Base-by-base conservation (phyloP, 2,113 vertebrate genomes). In the Nycticryphes semicollaris region DNA sequence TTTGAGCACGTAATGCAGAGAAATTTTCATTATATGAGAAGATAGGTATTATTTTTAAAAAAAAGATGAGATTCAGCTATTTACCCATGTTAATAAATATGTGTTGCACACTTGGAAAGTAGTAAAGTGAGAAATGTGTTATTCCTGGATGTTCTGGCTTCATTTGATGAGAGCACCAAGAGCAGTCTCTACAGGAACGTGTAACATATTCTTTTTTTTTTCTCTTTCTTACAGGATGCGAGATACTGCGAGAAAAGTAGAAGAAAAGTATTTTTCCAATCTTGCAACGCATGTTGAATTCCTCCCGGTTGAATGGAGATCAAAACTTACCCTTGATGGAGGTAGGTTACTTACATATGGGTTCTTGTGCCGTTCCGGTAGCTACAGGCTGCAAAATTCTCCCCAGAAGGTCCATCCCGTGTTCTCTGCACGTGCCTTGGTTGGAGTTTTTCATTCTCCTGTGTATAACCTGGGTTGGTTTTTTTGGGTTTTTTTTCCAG, bases 251-350 rank as follows among this genome's bases (percentile, higher is more conserved):
- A 98, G 99, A 69, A 99, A 99, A 97, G 98, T 99, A 98, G 99
- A 99, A 97, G 99, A 99, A 93, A 99, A 98, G 47, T 99, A 99
- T 98, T 99, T 99, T 98, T 97, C 98, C 25, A 98, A 99, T 63
- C 98, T 99, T 93, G 98, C 98, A 37, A 98, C 99, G 0, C 99
- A 99, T 14, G 99, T 99, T 88, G 99, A 99, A 96, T 99, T 99
- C 94, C 98, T 99, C 45, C 99, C 99, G 4, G 99, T 99, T 48
- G 99, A 99, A 90, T 99, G 99, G 99, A 98, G 99, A 63, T 99
- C 99, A 35, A 99, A 99, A 95, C 98, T 99, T 54, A 93, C 98
- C 68, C 98, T 99, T 35, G 99, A 99, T 91, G 99, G 99, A 99
- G 99, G 99, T 99, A 98, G 14, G 1, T n/a, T 3, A 5, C 23